phyloP scores from a whole-genome alignment of 2,888 invertebrate species.

The Ectobius pallidus region DNA sequence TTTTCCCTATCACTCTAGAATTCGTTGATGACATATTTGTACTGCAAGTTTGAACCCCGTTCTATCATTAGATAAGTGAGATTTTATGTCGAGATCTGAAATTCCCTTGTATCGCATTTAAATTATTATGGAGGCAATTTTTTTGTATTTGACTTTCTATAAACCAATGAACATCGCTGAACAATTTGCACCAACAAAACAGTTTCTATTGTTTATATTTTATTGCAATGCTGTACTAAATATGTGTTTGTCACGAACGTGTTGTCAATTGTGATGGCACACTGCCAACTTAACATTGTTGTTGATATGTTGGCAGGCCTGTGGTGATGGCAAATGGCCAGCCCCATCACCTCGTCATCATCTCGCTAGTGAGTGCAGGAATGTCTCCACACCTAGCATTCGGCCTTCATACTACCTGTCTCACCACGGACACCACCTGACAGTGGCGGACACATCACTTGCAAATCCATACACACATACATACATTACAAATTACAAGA shows the following conservation, averaged over 20 bases:
- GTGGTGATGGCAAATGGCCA: slow-evolving; percentile 27
- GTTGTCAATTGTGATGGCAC: slow-evolving; percentile 9
- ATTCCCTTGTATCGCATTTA: too few species aligned
- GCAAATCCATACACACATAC: not conserved
- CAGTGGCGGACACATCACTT: not conserved
- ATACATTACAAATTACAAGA: too few species aligned
- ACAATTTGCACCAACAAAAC: too few species aligned
- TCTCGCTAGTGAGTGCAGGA: not conserved
- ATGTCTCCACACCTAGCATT: slow-evolving; percentile 15
- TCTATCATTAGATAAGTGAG: too few species aligned
- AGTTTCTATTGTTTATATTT: too few species aligned
- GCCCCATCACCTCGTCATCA: slow-evolving; percentile 19
- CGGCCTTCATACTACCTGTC: slow-evolving; percentile 7
- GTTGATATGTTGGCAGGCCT: slow-evolving; percentile 26
- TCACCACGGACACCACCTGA: not conserved
- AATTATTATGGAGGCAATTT: too few species aligned
- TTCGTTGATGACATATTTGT: too few species aligned
- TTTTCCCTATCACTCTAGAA: too few species aligned
- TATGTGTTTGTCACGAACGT: slow-evolving; percentile 13
- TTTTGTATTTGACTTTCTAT: too few species aligned
- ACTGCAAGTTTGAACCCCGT: too few species aligned
- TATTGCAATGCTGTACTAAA: not conserved
- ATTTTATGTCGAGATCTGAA: too few species aligned
- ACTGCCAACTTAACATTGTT: slow-evolving; percentile 12
- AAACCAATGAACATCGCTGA: too few species aligned